Evolutionary conservation across 2,888 invertebrate genomes (phyloP), one percentile per base, ranked within the genome.

Genomic region (Carterocephalus palaemon): DNA sequence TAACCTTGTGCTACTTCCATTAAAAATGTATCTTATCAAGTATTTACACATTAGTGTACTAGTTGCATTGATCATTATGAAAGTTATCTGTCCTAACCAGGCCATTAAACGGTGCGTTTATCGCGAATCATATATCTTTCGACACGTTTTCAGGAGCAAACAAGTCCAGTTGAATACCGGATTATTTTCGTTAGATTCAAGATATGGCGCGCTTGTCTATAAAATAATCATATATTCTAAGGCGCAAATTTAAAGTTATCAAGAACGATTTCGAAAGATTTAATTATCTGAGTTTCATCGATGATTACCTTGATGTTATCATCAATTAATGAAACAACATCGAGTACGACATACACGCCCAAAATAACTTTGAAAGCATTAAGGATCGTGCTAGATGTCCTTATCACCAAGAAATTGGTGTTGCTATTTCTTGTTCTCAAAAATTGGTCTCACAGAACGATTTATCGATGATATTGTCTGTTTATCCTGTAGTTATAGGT

Each of bases 1-100:
- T 60, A 59, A 66, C 82, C 82, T 80, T 81, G 81, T 57, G 43
- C 73, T 49, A 73, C 64, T 70, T 81, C 68, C 46, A 54, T 29
- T 42, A 64, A 23, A 46, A 16, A 24, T 58, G 59, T 64, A 60
- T 64, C 68, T 78, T 79, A 81, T 82, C 80, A 56, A 49, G 33
- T 48, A 42, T 56, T 60, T 54, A 53, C 56, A 52, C 46, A 33
- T 46, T 45, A 45, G 38, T 38, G 38, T 23, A 37, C 45, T 23
- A 31, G 37, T 45, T 37, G 45, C 31, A 37, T 45, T 37, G 45
- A 45, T 45, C 29, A 31, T 13, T 31, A 22, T 15, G n/a, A 23
- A 13, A 31, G 12, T 24, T 45, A 45, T 45, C 45, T 28, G 29
- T 31, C 24, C 23, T 45, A 45, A 45, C 31, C 37, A 31, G 31